Evolutionary conservation across 2,888 invertebrate species (phyloP).

Genomic region (Drosophila prostipennis): DNA sequence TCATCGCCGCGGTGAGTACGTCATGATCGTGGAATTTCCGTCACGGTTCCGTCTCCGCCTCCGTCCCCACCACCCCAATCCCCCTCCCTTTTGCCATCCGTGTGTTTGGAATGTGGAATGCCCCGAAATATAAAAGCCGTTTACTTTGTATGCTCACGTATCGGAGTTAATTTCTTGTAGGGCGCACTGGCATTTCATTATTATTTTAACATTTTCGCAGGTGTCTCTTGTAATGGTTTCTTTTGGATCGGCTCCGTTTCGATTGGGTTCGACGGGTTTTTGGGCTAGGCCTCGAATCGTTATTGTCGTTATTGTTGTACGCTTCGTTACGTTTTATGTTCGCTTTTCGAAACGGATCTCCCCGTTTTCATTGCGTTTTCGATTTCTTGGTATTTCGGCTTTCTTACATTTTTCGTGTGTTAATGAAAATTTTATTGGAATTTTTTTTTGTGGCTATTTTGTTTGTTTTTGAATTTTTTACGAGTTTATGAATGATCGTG

Average conservation of each 20-base stretch:
- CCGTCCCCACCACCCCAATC: constrained; percentile 1
- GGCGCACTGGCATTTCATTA: constrained; percentile 63
- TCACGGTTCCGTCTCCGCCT: constrained; percentile 39
- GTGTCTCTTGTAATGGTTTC: constrained; percentile 63
- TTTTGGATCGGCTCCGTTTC: constrained; percentile 19
- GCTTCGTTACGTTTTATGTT: constrained; percentile 58
- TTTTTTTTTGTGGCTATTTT: constrained; percentile 44
- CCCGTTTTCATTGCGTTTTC: constrained; percentile 22
- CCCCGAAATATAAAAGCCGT: constrained; percentile 44
- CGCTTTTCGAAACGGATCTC: constrained; percentile 33
- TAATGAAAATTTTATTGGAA: constrained; percentile 66
- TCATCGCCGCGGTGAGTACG: constrained; percentile 25
- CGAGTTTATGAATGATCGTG: constrained; percentile 70
- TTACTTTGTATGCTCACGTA: constrained; percentile 67
- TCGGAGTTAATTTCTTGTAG: constrained; percentile 68
- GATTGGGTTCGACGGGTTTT: constrained; percentile 26
- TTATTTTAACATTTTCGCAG: constrained; percentile 56
- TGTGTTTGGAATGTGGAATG: constrained; percentile 39
- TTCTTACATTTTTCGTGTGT: constrained; percentile 31
- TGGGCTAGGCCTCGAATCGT: constrained; percentile 11
- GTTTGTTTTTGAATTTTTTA: constrained; percentile 55
- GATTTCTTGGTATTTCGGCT: constrained; percentile 32
- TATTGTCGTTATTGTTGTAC: constrained; percentile 30
- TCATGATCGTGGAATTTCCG: constrained; percentile 65
- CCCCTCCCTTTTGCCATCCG: neutral